Evolutionary conservation across 2,888 invertebrate species (phyloP).

Genomic region (Platerodrilus igneus): DNA sequence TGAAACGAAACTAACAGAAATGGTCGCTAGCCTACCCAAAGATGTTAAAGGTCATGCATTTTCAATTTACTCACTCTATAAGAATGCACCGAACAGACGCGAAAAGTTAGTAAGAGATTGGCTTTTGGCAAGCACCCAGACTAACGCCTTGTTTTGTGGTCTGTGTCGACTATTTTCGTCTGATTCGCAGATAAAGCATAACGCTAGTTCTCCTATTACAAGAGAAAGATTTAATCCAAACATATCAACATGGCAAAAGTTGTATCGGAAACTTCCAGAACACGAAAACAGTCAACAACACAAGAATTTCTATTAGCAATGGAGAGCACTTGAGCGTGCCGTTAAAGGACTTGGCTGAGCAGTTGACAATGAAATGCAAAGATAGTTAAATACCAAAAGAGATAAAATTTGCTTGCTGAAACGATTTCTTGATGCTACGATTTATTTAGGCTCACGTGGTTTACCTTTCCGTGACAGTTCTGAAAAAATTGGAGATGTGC

Average conservation of each 20-base stretch:
- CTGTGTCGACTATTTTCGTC: slow-evolving; percentile 7
- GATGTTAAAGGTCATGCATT: slow-evolving; percentile 1
- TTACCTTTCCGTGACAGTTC: slow-evolving; percentile 1
- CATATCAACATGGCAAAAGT: slow-evolving; percentile 1
- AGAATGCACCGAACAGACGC: slow-evolving; percentile 2
- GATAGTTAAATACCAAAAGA: background rate
- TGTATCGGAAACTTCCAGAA: too few species aligned
- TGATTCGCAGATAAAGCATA: slow-evolving; percentile 1
- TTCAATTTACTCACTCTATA: slow-evolving; percentile 1
- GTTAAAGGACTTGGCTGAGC: background rate
- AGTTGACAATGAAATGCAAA: slow-evolving; percentile 6
- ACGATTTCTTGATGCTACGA: slow-evolving; percentile 1
- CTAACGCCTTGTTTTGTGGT: slow-evolving; percentile 16
- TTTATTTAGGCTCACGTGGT: slow-evolving; percentile 1
- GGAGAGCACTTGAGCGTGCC: slow-evolving; percentile 3
- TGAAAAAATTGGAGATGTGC: slow-evolving; percentile 3
- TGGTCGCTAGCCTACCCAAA: too few species aligned
- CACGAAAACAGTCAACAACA: slow-evolving; percentile 6
- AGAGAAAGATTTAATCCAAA: slow-evolving; percentile 5
- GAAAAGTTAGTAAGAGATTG: slow-evolving; percentile 1
- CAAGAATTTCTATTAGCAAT: slow-evolving; percentile 1
- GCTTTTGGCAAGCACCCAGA: too few species aligned
- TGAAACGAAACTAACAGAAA: slow-evolving; percentile 1
- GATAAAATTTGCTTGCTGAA: slow-evolving; percentile 6
- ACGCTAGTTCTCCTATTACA: slow-evolving; percentile 2